Percentiles rank a stretch among this genome's conserved stretches.
Evolutionary conservation across 1,140 invertebrate species (phyloP).

Genomic region (Drosophila carrolli): DNA sequence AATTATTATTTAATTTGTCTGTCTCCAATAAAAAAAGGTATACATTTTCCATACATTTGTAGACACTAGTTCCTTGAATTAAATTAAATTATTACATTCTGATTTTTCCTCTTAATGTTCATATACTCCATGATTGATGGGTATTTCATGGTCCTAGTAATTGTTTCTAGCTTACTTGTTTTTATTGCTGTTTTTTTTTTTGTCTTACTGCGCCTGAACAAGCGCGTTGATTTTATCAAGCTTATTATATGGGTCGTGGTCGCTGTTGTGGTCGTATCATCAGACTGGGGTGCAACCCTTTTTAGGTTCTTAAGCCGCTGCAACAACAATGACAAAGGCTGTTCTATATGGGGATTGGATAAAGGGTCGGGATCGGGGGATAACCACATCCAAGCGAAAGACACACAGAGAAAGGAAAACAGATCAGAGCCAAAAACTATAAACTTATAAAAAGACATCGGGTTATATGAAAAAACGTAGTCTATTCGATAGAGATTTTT

Average conservation of each 20-base stretch:
- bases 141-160: constrained; percentile 6
- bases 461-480: too few species aligned
- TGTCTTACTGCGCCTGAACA: constrained; percentile 17
- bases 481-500: too few species aligned
- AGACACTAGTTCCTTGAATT: too few species aligned
- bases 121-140: background rate
- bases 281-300: constrained; percentile 45
- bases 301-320: constrained; percentile 34
- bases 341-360: constrained; percentile 17
- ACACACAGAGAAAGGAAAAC: constrained; percentile 15
- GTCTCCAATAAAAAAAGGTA: background rate
- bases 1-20: background rate
- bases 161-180: constrained; percentile 16
- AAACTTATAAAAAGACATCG: too few species aligned
- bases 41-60: too few species aligned
- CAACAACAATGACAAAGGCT: constrained; percentile 36
- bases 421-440: too few species aligned
- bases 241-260: constrained; percentile 74
- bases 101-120: background rate
- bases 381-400: constrained; percentile 35
- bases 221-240: constrained; percentile 76
- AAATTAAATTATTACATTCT: too few species aligned
- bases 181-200: constrained; percentile 6
- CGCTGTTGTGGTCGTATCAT: constrained; percentile 9
- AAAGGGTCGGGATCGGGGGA: constrained; percentile 16